Percentiles rank a stretch among this genome's conserved stretches.
Evolutionary conservation across 2,888 invertebrate genomes (phyloP).

Genomic region (Leptinotarsa haldemani): DNA sequence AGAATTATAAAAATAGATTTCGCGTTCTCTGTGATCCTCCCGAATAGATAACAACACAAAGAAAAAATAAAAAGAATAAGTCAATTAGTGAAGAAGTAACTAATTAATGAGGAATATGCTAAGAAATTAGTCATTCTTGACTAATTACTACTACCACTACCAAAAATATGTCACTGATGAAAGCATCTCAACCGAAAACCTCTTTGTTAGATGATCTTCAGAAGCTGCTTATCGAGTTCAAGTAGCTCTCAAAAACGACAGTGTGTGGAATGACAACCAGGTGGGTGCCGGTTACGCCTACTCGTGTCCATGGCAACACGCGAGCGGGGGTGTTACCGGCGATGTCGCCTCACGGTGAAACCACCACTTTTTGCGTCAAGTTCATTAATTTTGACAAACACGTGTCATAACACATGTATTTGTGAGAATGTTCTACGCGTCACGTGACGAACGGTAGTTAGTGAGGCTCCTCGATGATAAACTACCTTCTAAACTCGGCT

Average conservation of each 20-base stretch:
- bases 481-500: constrained; percentile 39
- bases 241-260: constrained; percentile 37
- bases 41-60: neutral
- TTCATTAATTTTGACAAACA: constrained; percentile 63
- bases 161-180: constrained; percentile 1
- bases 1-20: no score
- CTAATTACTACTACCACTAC: neutral
- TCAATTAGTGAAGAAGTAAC: neutral
- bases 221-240: constrained; percentile 19
- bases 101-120: neutral
- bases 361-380: constrained; percentile 58
- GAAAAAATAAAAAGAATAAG: neutral
- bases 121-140: neutral
- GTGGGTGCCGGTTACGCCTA: constrained; percentile 58
- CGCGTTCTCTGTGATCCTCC: no score
- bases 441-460: constrained; percentile 40
- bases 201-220: neutral
- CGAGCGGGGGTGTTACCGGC: constrained; percentile 57
- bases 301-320: constrained; percentile 61
- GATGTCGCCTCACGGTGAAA: constrained; percentile 57
- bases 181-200: neutral
- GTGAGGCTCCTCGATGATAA: constrained; percentile 37
- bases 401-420: constrained; percentile 62
- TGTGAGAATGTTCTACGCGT: constrained; percentile 36
- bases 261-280: constrained; percentile 51